phyloP scores from a whole-genome alignment of 1,140 invertebrate species.

The Aphidius gifuensis region DNA sequence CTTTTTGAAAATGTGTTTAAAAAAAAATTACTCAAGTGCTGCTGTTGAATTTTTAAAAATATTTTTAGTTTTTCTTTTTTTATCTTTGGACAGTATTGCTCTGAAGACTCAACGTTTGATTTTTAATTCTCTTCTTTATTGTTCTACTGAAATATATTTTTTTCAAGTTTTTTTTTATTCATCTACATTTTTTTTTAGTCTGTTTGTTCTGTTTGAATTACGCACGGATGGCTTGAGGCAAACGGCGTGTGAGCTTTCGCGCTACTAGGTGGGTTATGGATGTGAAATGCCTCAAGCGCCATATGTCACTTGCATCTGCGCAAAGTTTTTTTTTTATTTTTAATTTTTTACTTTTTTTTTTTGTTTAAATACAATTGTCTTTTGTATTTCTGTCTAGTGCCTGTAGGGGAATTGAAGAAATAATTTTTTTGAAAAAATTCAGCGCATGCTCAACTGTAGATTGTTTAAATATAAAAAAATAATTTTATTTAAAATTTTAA shows the following conservation, averaged over 20 bases:
- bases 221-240: slow-evolving; percentile 1
- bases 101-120: no score
- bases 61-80: not conserved
- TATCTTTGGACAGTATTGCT: no score
- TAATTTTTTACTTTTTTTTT: no score
- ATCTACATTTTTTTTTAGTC: not conserved
- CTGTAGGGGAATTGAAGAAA: no score
- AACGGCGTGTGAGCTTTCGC: slow-evolving; percentile 12
- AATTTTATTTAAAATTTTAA: no score
- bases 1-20: no score
- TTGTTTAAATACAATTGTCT: no score
- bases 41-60: slow-evolving; percentile 21
- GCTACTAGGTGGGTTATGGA: not conserved
- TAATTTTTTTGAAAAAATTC: no score
- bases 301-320: not conserved
- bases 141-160: not conserved
- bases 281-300: slow-evolving; percentile 4
- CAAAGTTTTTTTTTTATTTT: no score
- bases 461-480: no score
- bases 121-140: not conserved
- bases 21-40: slow-evolving; percentile 1
- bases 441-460: no score
- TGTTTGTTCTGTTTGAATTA: slow-evolving; percentile 8
- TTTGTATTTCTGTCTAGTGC: no score
- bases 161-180: not conserved